These are phyloP conservation scores for Formica aserva DNA, from an alignment of 2,888 invertebrate species.

Conservation along the genomic window DNA sequence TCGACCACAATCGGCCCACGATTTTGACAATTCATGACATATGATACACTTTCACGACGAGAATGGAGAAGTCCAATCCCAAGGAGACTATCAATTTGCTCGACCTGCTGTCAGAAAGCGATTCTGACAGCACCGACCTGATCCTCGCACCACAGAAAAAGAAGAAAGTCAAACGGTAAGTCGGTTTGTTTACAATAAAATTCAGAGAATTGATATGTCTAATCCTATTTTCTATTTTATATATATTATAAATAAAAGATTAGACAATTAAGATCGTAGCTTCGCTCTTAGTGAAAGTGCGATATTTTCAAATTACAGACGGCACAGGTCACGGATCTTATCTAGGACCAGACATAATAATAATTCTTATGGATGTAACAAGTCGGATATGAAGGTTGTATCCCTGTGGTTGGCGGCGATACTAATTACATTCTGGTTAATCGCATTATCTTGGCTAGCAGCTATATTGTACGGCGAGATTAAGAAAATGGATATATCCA, in stretches of 20 bases:
- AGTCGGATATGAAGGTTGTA: conserved; percentile 76
- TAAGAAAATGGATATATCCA: conserved; percentile 82
- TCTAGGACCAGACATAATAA: conserved; percentile 70
- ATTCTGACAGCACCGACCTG: conserved; percentile 88
- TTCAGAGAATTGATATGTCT: not conserved
- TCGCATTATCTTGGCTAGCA: conserved; percentile 84
- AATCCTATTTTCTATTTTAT: not conserved
- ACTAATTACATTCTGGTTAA: conserved; percentile 83
- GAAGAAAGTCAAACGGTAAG: conserved; percentile 88
- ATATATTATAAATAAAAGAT: not conserved
- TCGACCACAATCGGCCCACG: conserved; percentile 27
- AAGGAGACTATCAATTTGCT: conserved; percentile 90
- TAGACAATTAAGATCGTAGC: not conserved
- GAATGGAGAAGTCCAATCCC: conserved; percentile 84
- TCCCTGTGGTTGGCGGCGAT: conserved; percentile 81
- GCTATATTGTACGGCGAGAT: conserved; percentile 84
- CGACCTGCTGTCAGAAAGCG: conserved; percentile 88
- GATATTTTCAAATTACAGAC: conserved; percentile 69
- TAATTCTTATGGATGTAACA: conserved; percentile 76
- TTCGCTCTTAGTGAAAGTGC: not conserved
- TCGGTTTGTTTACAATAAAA: not conserved
- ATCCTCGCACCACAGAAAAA: conserved; percentile 88
- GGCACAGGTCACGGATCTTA: conserved; percentile 71
- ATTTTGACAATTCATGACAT: conserved; percentile 47
- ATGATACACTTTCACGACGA: conserved; percentile 47